A percentile compares a stretch with the other conserved stretches of the same genome.
phyloP scores from a whole-genome alignment of 2,888 invertebrate genomes.

The Thalpophila matura region DNA sequence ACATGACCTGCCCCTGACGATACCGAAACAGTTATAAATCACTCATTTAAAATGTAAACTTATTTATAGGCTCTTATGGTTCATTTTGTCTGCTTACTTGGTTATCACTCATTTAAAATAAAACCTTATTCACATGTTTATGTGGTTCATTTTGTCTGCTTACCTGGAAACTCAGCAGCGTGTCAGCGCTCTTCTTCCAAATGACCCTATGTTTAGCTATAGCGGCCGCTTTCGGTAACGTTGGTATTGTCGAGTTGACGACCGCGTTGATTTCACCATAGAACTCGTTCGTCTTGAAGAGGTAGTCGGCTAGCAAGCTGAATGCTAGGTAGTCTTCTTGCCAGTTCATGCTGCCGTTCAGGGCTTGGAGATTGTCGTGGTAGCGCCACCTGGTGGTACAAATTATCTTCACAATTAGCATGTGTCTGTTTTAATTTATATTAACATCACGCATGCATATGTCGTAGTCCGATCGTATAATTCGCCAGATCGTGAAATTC shows the following conservation, averaged over 20 bases:
- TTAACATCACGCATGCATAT: too few relatives aligned
- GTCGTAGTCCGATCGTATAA: too few relatives aligned
- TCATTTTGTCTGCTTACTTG: too few relatives aligned
- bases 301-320: constrained; percentile 84
- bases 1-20: too few relatives aligned
- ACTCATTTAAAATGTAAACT: too few relatives aligned
- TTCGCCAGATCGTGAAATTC: too few relatives aligned
- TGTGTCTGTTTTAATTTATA: not conserved
- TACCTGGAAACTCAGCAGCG: constrained; percentile 87
- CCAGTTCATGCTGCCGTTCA: constrained; percentile 90
- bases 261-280: constrained; percentile 85
- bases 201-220: constrained; percentile 84
- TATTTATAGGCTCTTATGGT: too few relatives aligned
- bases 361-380: constrained; percentile 86
- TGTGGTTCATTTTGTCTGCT: constrained; percentile 3
- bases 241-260: constrained; percentile 86
- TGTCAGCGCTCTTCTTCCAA: constrained; percentile 88
- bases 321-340: constrained; percentile 86
- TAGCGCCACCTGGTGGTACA: constrained; percentile 83
- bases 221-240: constrained; percentile 83
- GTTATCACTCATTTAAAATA: too few relatives aligned
- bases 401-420: not conserved
- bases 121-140: not conserved
- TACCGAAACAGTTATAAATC: too few relatives aligned
- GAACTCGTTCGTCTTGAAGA: constrained; percentile 86